These are phyloP conservation scores for Podiceps cristatus DNA, from an alignment of 2,113 vertebrate genomes.

Conservation along the genomic window DNA sequence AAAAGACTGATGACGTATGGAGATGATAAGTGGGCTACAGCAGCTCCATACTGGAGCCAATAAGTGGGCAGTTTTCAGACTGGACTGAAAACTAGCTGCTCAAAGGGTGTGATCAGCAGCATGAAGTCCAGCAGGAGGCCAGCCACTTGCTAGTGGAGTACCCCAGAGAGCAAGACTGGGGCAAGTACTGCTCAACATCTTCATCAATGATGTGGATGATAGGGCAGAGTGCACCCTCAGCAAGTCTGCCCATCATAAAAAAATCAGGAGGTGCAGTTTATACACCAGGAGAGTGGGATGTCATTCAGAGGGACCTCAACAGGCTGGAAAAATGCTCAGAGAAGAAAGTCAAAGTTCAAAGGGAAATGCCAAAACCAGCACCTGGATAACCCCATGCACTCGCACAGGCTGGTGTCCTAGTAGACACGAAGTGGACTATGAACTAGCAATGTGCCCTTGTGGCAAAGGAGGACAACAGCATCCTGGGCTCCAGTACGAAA, in stretches of 20 bases:
- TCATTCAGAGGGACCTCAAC: background rate
- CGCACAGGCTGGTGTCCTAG: fast-evolving
- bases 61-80: background rate
- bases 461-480: background rate
- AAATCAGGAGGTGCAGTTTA: background rate
- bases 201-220: background rate
- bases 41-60: no score
- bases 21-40: background rate
- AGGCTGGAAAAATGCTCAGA: background rate
- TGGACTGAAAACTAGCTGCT: background rate
- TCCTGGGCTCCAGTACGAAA: background rate
- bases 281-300: background rate
- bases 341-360: background rate
- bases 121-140: background rate
- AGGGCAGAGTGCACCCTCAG: background rate
- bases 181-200: background rate
- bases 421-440: background rate
- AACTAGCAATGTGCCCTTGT: background rate
- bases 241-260: background rate
- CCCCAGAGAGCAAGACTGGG: background rate
- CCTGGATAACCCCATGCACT: background rate
- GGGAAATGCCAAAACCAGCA: background rate
- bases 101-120: background rate
- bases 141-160: background rate
- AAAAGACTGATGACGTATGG: background rate